phyloP scores from a whole-genome alignment of 30 jellyfish, hydroid and myxozoan genomes.

The Aurelia aurita region DNA sequence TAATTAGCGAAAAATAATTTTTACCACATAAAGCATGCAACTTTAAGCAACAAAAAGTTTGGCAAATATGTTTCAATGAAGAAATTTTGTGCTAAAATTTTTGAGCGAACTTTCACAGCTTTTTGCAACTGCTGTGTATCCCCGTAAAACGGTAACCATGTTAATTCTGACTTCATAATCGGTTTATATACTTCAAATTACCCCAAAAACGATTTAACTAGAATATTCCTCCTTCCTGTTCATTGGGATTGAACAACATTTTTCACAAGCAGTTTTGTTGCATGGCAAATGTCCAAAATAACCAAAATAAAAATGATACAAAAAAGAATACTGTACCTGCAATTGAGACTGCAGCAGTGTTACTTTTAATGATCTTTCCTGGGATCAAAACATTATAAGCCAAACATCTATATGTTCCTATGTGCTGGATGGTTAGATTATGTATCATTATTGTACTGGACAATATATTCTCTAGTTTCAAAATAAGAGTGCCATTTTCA shows the following conservation, averaged over 20 bases:
- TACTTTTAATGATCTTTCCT: slow-evolving; percentile 40
- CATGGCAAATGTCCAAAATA: not conserved
- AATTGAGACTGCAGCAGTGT: slow-evolving; percentile 37
- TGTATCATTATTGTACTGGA: slow-evolving; percentile 47
- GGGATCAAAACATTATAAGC: slow-evolving; percentile 58
- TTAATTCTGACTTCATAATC: no score
- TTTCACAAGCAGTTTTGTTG: not conserved
- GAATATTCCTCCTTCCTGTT: no score
- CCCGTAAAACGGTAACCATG: no score
- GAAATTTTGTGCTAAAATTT: no score
- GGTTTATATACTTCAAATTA: no score
- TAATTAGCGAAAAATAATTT: no score
- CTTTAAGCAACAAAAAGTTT: no score
- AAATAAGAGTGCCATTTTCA: slow-evolving; percentile 21
- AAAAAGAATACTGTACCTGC: slow-evolving; percentile 45
- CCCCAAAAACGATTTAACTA: no score
- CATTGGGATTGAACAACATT: not conserved
- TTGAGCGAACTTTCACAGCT: no score
- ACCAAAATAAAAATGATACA: not conserved
- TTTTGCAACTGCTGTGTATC: no score
- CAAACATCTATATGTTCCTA: slow-evolving; percentile 62
- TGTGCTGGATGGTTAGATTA: slow-evolving; percentile 36
- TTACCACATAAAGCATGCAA: no score
- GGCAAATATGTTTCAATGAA: no score
- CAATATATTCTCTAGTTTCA: slow-evolving; percentile 6